Percentiles rank a stretch among this genome's conserved stretches.
These are phyloP conservation scores for Sarcophaga rosellei DNA, from an alignment of 2,888 invertebrate species.

Conservation along the genomic window DNA sequence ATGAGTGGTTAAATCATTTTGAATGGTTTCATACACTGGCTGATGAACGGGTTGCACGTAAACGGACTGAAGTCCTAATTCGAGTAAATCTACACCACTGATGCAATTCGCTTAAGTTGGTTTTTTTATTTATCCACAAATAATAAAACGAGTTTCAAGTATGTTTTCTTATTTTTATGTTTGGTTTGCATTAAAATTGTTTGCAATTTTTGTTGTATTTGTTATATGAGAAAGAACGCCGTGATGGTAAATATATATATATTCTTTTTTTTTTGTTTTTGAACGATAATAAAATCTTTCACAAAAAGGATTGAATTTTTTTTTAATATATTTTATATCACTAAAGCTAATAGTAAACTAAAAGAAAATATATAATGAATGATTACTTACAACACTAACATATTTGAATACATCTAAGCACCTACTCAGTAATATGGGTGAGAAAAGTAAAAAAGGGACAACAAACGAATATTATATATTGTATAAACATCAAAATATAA, in stretches of 20 bases:
- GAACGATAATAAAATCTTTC: not conserved
- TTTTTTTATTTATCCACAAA: too few species aligned
- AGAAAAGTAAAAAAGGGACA: not conserved
- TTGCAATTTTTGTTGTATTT: conserved; percentile 16
- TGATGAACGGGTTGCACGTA: not conserved
- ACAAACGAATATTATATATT: conserved; percentile 8
- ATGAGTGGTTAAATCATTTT: conserved; percentile 64
- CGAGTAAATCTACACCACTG: too few species aligned
- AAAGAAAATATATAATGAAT: conserved; percentile 47
- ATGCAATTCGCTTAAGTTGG: too few species aligned
- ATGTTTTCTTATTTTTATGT: not conserved
- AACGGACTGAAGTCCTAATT: too few species aligned
- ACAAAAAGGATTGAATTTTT: conserved; percentile 1
- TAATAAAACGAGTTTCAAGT: too few species aligned
- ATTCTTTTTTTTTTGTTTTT: too few species aligned
- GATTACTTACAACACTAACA: conserved; percentile 62
- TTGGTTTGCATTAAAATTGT: conserved; percentile 4
- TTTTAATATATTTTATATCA: conserved; percentile 47
- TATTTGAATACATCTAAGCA: conserved; percentile 60
- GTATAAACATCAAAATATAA: conserved; percentile 40
- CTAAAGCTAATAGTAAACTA: conserved; percentile 55
- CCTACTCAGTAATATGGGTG: conserved; percentile 34
- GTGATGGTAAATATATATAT: too few species aligned
- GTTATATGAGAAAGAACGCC: too few species aligned
- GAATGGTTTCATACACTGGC: conserved; percentile 68